These are phyloP conservation scores for Pteria penguin DNA, from an alignment of 2,888 invertebrate genomes.

Conservation along the genomic window DNA sequence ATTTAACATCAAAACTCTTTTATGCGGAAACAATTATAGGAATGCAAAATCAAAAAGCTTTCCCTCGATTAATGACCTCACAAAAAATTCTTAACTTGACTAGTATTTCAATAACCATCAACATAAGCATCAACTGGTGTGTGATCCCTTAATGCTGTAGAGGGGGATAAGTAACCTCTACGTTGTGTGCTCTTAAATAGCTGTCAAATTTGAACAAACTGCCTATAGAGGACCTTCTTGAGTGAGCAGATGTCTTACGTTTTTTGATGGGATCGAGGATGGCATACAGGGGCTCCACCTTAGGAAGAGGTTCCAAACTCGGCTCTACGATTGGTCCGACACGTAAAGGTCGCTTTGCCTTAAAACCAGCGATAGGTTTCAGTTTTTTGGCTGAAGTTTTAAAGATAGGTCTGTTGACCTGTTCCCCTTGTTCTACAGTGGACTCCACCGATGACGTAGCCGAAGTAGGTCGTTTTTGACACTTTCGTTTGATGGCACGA, in stretches of 20 bases:
- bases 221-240: constrained; percentile 8
- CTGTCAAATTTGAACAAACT: constrained; percentile 20
- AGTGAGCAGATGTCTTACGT: constrained; percentile 1
- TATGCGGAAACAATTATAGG: too few species aligned
- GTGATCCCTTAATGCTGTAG: too few species aligned
- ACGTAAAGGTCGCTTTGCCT: constrained; percentile 30
- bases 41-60: too few species aligned
- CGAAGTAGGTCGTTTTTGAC: constrained; percentile 7
- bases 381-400: constrained; percentile 10
- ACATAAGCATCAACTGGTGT: too few species aligned
- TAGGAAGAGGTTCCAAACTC: constrained; percentile 32
- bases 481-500: not conserved
- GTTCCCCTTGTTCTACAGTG: constrained; percentile 25
- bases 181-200: too few species aligned
- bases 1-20: too few species aligned
- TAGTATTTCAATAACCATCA: too few species aligned
- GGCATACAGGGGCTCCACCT: constrained; percentile 43
- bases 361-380: constrained; percentile 25
- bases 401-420: constrained; percentile 29
- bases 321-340: constrained; percentile 42
- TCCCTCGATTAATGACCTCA: too few species aligned
- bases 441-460: constrained; percentile 4
- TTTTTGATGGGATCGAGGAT: constrained; percentile 1
- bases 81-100: too few species aligned
- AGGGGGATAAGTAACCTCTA: too few species aligned